Base-by-base conservation (phyloP, 2,797 vertebrate genomes). In the Chiroxiphia lanceolata region DNA sequence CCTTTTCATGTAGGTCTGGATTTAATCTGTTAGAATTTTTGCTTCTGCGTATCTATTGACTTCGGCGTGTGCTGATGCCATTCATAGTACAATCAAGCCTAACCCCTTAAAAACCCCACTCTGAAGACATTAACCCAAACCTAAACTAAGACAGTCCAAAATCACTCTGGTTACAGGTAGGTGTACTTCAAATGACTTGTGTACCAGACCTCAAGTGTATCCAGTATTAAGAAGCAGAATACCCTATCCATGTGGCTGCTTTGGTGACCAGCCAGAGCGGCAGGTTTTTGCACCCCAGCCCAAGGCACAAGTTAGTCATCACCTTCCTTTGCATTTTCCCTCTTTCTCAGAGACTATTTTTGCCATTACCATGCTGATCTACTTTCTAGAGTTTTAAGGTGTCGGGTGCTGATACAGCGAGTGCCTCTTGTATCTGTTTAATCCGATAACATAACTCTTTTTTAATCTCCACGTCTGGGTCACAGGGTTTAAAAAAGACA, bases 401-500 rank as follows among this genome's bases (percentile, higher is more conserved):
- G 88, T 63, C 34, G 78, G 34, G 56, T 83, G 83, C 76, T 74
- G 85, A 95, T 93, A 31, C 77, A 90, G 69, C n/a, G 29, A 90
- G 79, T 8, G 4, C 82, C 87, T 94, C 89, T 75, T 92, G 89
- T 95, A 94, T 95, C 93, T 95, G 60, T 87, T 95, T 96, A 97
- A 97, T 97, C 95, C 95, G 82, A 97, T 97, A 95, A 97, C 83
- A 91, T 74, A 94, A 94, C 92, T 96, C 89, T 92, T 81, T 78
- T 88, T 92, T 95, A 95, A 97, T 96, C 96, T 94, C 94, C 50
- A 57, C 0, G 94, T 97, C 95, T 96, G 92, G 95, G 95, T 95
- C 96, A 96, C 75, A 95, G 94, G 93, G 91, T 96, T 96, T 97
- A 96, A 96, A 97, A 96, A 95, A 96, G 94, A 91, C 89, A 83